Percentiles rank a stretch among this genome's conserved stretches.
Evolutionary conservation across 2,113 vertebrate genomes (phyloP).

Genomic region (Calyptommatus sinebrachiatus): DNA sequence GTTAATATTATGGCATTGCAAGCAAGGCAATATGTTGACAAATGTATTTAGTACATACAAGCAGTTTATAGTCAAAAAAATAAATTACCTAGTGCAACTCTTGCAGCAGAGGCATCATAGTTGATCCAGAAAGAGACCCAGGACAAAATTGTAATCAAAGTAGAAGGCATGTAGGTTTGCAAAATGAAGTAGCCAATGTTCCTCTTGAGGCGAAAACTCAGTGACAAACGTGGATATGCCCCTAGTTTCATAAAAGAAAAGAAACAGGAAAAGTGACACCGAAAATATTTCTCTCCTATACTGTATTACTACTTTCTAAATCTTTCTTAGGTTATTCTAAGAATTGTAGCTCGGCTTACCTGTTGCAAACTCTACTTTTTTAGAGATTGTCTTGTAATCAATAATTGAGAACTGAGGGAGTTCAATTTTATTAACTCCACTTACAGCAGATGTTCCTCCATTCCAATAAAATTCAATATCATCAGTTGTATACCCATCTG

Average conservation of each 20-base stretch:
- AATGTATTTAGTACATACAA: not conserved
- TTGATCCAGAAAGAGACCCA: conserved; percentile 95
- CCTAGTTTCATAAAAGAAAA: conserved; percentile 69
- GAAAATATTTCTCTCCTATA: conserved; percentile 9
- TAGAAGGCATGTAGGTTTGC: conserved; percentile 91
- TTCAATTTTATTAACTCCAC: conserved; percentile 89
- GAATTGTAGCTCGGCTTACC: conserved; percentile 66
- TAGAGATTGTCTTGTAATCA: conserved; percentile 90
- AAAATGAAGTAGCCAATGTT: conserved; percentile 93
- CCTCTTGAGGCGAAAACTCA: conserved; percentile 88
- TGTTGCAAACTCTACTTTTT: conserved; percentile 90
- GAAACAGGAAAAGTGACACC: conserved; percentile 26
- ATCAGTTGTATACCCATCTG: conserved; percentile 94
- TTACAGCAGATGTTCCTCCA: conserved; percentile 84
- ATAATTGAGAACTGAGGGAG: conserved; percentile 92
- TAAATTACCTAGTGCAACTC: conserved; percentile 88
- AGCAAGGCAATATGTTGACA: not conserved
- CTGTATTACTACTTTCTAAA: not conserved
- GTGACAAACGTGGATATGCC: conserved; percentile 87
- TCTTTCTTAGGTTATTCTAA: not conserved
- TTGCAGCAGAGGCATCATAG: conserved; percentile 92
- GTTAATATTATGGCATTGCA: not conserved
- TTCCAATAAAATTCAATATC: conserved; percentile 97
- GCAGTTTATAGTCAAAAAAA: not conserved
- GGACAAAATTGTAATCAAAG: conserved; percentile 85